phyloP scores from a whole-genome alignment of 37 sponge, comb jelly and placozoan species.

The Halisarca cf. caerulea region DNA sequence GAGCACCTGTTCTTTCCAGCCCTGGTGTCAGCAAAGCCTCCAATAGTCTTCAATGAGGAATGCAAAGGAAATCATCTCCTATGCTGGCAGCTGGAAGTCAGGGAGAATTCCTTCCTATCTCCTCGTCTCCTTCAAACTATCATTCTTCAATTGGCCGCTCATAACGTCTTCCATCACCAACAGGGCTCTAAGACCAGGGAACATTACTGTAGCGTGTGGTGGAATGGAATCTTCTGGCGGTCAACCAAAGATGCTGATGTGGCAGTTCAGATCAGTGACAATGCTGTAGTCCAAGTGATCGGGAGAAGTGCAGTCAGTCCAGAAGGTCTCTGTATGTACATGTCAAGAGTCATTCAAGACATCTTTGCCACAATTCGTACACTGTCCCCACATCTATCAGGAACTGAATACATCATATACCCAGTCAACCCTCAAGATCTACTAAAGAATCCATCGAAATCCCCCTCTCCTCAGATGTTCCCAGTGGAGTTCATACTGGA shows the following conservation, averaged over 20 bases:
- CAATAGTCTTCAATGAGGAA: neutral
- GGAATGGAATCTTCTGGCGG: neutral
- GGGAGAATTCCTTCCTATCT: neutral
- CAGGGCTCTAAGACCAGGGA: neutral
- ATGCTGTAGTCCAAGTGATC: neutral
- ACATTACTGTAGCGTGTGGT: conserved; percentile 14
- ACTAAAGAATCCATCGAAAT: too few relatives aligned
- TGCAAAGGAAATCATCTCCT: neutral
- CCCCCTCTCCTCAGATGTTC: too few relatives aligned
- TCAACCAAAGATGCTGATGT: neutral
- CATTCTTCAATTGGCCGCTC: conserved; percentile 1
- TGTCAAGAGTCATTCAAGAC: neutral
- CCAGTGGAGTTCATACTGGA: too few relatives aligned
- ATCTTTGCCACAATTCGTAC: neutral
- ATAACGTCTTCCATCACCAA: neutral
- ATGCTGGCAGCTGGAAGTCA: neutral
- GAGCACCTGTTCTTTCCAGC: neutral
- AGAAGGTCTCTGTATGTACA: neutral
- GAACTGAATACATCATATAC: neutral
- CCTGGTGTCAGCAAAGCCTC: neutral
- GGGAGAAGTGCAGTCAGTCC: neutral
- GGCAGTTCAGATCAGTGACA: too few relatives aligned
- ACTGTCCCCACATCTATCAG: conserved; percentile 4
- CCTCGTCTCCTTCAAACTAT: conserved; percentile 5
- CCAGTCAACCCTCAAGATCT: neutral